Evolutionary conservation across 1,140 invertebrate genomes (phyloP), one percentile per base, ranked within the genome.

Genomic region (Batillaria attramentaria): DNA sequence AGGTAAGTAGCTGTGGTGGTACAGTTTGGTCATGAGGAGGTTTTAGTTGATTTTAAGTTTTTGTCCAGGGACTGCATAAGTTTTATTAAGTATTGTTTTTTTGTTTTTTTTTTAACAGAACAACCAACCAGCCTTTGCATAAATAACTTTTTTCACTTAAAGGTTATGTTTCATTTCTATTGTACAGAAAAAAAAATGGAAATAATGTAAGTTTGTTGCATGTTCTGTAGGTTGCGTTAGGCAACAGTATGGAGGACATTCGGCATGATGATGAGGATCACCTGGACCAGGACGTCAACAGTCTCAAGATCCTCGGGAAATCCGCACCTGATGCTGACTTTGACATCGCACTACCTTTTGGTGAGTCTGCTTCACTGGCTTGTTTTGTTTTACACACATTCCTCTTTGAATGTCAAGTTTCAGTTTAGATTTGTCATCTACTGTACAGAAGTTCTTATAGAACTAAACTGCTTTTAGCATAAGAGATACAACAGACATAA

Each of bases 171-270:
- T n/a, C n/a, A n/a, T n/a, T n/a, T n/a, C n/a, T n/a, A n/a, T n/a
- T n/a, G n/a, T n/a, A n/a, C n/a, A n/a, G n/a, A n/a, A n/a, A n/a
- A n/a, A n/a, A n/a, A n/a, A n/a, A n/a, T n/a, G n/a, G n/a, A n/a
- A n/a, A n/a, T n/a, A n/a, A n/a, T n/a, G n/a, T n/a, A n/a, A n/a
- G n/a, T n/a, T n/a, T n/a, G n/a, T n/a, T n/a, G n/a, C n/a, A n/a
- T n/a, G n/a, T n/a, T n/a, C n/a, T n/a, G n/a, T 72, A 88, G 86
- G 89, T 91, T 78, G 89, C 87, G 31, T 81, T 92, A 20, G 91
- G 91, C 24, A 87, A 89, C 60, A 74, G 81, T 6, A 88, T 83
- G 20, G 77, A 84, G 31, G 79, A 80, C 33, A 43, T 73, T 35
- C 79, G 78, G 31, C 79, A 84, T 33, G 68, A 80, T 33, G 72